Evolutionary conservation across 2,797 vertebrate genomes (phyloP).

Genomic region (Hippoglossus hippoglossus): DNA sequence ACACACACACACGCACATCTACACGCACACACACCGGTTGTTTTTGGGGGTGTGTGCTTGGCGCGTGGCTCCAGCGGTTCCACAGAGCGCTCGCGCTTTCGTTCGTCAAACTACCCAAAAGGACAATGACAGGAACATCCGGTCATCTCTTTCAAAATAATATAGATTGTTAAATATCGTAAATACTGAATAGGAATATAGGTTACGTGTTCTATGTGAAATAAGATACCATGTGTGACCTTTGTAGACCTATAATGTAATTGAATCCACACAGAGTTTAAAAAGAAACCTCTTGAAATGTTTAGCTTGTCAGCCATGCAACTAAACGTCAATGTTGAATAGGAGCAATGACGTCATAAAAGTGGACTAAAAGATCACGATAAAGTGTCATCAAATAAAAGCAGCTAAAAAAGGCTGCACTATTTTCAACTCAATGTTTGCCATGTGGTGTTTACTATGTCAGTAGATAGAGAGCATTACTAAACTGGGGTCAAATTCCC

Average conservation of each 20-base stretch:
- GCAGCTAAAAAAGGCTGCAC: too few relatives aligned
- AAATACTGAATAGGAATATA: not conserved
- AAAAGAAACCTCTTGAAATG: not conserved
- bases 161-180: not conserved
- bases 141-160: conserved; percentile 63
- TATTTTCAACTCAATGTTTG: too few relatives aligned
- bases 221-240: too few relatives aligned
- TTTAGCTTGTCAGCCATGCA: not conserved
- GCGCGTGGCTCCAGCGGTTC: conserved; percentile 51
- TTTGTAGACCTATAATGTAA: not conserved
- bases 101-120: not conserved
- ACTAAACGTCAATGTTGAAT: not conserved
- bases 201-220: not conserved
- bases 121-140: conserved; percentile 22
- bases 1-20: not conserved
- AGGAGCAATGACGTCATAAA: not conserved
- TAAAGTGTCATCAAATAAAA: not conserved
- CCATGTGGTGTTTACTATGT: too few relatives aligned
- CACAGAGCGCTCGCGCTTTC: conserved; percentile 25
- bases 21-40: conserved; percentile 12
- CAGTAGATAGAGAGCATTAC: too few relatives aligned
- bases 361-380: not conserved
- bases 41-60: conserved; percentile 50
- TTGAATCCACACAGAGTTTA: not conserved
- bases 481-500: too few relatives aligned